Conservation (phyloP, 2,113 vertebrate species). For the Corythoichthys haematopterus region DNA sequence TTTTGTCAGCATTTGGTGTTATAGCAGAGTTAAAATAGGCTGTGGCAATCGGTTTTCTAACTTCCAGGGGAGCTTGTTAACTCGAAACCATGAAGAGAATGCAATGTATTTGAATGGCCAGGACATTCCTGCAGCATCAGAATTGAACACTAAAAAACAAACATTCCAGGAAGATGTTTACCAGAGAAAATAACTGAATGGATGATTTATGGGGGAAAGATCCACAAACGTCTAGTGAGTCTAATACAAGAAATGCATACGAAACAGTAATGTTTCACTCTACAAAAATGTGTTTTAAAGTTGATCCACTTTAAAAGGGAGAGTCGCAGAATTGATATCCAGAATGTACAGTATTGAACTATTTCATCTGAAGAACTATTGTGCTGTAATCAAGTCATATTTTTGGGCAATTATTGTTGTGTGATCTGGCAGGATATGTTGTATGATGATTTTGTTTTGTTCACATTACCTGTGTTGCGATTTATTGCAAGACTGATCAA, state of each 20-base stretch:
- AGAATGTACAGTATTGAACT: not conserved
- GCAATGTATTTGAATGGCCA: not conserved
- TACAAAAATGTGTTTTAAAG: not conserved
- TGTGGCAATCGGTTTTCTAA: not conserved
- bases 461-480: not conserved
- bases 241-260: not conserved
- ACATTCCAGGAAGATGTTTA: not conserved
- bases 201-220: not conserved
- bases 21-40: conserved; percentile 9
- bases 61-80: conserved; percentile 23
- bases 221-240: not conserved
- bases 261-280: not conserved
- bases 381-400: too few species aligned
- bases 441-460: too few species aligned
- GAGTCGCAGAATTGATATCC: not conserved
- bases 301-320: not conserved
- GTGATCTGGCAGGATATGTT: too few species aligned
- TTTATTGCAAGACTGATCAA: conserved; percentile 2
- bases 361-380: not conserved
- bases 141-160: conserved; percentile 1
- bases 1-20: not conserved
- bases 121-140: not conserved
- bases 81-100: conserved; percentile 9
- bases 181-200: not conserved
- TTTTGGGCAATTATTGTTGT: too few species aligned